Conservation (phyloP, 53 echinoderm and acorn worm genomes). For the Pentamera pediparva region DNA sequence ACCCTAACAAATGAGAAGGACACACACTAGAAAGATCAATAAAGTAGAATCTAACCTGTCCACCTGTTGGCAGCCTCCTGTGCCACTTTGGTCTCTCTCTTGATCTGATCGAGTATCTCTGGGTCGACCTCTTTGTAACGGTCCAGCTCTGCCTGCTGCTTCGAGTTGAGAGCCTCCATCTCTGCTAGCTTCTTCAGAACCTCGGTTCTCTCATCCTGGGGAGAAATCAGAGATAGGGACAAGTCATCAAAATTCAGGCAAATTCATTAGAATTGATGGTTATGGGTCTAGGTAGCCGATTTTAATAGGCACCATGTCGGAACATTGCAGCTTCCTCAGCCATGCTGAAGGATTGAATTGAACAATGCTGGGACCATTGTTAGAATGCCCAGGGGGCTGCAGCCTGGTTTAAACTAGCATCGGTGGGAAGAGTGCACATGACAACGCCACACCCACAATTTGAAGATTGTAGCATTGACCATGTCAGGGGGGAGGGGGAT, state of each 20-base stretch:
- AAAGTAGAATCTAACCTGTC: constrained; percentile 81
- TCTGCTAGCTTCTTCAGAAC: constrained; percentile 57
- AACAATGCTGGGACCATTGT: no score
- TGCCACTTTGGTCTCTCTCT: constrained; percentile 65
- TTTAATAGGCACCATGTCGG: no score
- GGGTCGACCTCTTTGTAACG: constrained; percentile 89
- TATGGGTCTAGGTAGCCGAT: no score
- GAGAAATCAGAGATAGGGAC: neutral
- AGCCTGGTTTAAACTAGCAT: no score
- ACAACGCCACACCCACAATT: no score
- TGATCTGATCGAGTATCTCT: constrained; percentile 78
- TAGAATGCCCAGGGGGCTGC: no score
- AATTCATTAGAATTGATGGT: neutral
- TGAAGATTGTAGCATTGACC: no score
- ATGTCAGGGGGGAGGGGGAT: no score
- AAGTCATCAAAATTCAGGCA: neutral
- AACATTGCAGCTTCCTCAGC: no score
- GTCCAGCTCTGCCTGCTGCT: constrained; percentile 60
- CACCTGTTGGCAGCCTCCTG: constrained; percentile 92
- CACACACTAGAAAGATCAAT: neutral
- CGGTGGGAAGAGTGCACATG: no score
- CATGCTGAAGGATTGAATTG: no score
- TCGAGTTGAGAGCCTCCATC: constrained; percentile 51
- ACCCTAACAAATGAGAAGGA: neutral
- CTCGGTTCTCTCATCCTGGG: constrained; percentile 67